Conservation (phyloP, 2,797 vertebrate species). For the Hippoglossus hippoglossus region DNA sequence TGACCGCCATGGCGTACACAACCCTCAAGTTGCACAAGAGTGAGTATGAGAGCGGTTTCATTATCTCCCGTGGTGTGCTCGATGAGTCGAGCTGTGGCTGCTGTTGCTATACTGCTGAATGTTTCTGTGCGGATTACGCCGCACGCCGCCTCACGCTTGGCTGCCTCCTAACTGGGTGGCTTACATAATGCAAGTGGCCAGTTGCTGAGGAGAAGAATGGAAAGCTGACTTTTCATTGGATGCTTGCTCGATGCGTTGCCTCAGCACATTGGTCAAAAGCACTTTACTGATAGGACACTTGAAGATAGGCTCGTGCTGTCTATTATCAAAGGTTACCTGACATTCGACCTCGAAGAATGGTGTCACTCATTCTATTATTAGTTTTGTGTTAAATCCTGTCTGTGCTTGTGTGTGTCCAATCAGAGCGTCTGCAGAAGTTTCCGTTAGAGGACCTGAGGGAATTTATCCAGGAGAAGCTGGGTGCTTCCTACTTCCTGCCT, state of each 20-base stretch:
- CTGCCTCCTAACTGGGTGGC: conserved; percentile 58
- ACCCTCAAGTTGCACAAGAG: conserved; percentile 91
- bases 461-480: conserved; percentile 88
- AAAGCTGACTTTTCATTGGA: conserved; percentile 70
- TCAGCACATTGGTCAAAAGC: conserved; percentile 24
- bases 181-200: conserved; percentile 72
- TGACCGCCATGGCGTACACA: conserved; percentile 89
- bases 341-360: background rate
- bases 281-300: background rate
- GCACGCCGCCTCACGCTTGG: conserved; percentile 54
- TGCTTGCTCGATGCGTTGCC: conserved; percentile 8
- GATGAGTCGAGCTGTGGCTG: conserved; percentile 27
- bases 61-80: conserved; percentile 10
- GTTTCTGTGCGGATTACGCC: conserved; percentile 43
- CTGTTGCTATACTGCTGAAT: conserved; percentile 46
- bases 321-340: background rate
- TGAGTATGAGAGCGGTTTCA: conserved; percentile 76
- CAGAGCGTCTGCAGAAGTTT: conserved; percentile 88
- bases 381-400: conserved; percentile 1
- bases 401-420: conserved; percentile 26
- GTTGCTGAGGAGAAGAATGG: conserved; percentile 74
- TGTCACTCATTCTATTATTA: no score
- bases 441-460: conserved; percentile 87
- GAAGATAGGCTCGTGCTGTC: background rate
- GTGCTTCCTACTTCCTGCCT: conserved; percentile 81